Base-by-base conservation (phyloP, 2,797 vertebrate species). In the Peromyscus eremicus region DNA sequence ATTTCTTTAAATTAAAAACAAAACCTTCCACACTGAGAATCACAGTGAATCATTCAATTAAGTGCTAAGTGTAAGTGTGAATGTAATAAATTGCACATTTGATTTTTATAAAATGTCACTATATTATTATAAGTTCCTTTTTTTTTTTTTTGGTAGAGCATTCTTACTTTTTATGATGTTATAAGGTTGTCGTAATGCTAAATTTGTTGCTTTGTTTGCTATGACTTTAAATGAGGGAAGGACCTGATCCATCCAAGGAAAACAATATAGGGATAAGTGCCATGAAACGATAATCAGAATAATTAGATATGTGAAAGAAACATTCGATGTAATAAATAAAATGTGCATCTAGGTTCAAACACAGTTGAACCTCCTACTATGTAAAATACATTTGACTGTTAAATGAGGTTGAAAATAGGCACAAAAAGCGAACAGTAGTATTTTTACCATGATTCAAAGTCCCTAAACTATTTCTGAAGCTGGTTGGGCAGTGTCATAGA, bases 111-210 rank as follows among this genome's bases (percentile, higher is more conserved):
- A 81, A 81, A 91, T 3, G 43, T 93, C n/a, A 32, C 6, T 14
- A 43, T 92, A 52, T 91, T 70, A 77, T 27, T 80, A 21, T 81
- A 37, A 91, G 83, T 84, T 87, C 14, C 68, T 70, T 95, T 92
- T 83, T 70, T 92, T 83, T 70, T 79, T 14, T 73, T 60, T 86
- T 75, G 17, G 86, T 62, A 55, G 23, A 89, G 43, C 9, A 92
- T 3, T 17, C 5, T 52, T 75, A 29, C 40, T 43, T 40, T 86
- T 80, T 75, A 68, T 49, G 5, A 13, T 87, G 21, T 84, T 87
- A 80, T 14, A 75, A 83, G 5, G 60, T 83, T 68, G 29, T 85
- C 27, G 6, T 8, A 62, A 91, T 40, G n/a, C 16, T 70, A 83
- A 84, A 86, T 49, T 46, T 79, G 17, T 7, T 76, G 21, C 70